Conservation (phyloP, 2,888 invertebrate species). For the Orthonevra nobilis region DNA sequence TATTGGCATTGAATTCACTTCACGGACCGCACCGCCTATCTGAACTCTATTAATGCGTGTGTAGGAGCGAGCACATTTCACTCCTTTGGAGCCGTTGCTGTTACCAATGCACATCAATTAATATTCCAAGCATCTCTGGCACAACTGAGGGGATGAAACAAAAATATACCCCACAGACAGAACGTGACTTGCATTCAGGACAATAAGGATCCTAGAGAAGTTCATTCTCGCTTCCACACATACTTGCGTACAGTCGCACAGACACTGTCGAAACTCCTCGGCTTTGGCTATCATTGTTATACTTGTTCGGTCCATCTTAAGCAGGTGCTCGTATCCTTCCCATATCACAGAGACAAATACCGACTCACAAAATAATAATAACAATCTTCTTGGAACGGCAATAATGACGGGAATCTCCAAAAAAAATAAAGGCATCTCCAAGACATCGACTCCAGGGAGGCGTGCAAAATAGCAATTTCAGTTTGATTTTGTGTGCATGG, state of each 20-base stretch:
- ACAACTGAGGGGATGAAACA: constrained; percentile 66
- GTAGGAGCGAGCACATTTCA: constrained; percentile 40
- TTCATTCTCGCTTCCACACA: not conserved
- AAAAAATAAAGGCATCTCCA: too few relatives aligned
- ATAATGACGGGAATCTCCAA: too few relatives aligned
- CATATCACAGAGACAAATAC: too few relatives aligned
- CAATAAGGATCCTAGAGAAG: not conserved
- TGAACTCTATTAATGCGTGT: constrained; percentile 46
- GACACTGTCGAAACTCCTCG: too few relatives aligned
- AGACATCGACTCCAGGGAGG: constrained; percentile 36
- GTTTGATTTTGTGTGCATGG: constrained; percentile 49
- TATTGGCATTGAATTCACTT: constrained; percentile 18
- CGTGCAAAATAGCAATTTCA: constrained; percentile 44
- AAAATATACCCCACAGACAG: constrained; percentile 65
- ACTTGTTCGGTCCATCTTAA: constrained; percentile 25
- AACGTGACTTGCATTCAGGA: constrained; percentile 62
- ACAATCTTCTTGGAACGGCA: not conserved
- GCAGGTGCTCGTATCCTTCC: constrained; percentile 24
- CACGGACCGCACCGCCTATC: not conserved
- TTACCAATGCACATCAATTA: constrained; percentile 66
- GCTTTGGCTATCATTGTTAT: too few relatives aligned
- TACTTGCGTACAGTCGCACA: not conserved
- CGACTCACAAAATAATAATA: too few relatives aligned
- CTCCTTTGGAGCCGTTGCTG: constrained; percentile 38
- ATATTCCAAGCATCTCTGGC: constrained; percentile 68